phyloP scores from a whole-genome alignment of 2,113 vertebrate species.

The Mormyrus iriodes region DNA sequence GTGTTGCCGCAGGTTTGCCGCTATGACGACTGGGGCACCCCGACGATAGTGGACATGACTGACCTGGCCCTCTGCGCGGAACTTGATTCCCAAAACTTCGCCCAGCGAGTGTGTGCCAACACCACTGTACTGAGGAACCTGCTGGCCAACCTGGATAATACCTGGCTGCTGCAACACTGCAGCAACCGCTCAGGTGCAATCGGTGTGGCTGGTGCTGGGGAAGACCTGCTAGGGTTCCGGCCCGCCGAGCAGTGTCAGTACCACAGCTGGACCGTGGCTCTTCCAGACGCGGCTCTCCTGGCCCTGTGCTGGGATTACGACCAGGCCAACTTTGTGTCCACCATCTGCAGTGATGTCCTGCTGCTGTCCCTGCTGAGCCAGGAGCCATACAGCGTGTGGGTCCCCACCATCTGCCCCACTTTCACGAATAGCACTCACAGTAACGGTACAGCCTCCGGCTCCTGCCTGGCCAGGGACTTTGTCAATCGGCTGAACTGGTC shows the following conservation, averaged over 20 bases:
- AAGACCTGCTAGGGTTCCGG: slow-evolving; percentile 36
- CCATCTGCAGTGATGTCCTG: slow-evolving; percentile 45
- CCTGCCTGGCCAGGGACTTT: slow-evolving; percentile 50
- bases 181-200: slow-evolving; percentile 42
- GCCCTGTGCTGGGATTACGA: slow-evolving; percentile 67
- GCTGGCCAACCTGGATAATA: slow-evolving; percentile 60
- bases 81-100: slow-evolving; percentile 58
- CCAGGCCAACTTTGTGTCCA: slow-evolving; percentile 52
- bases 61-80: slow-evolving; percentile 61
- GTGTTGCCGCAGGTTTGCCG: slow-evolving; percentile 49
- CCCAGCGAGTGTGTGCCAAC: slow-evolving; percentile 56
- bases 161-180: slow-evolving; percentile 61
- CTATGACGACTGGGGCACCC: slow-evolving; percentile 58
- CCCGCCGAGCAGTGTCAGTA: slow-evolving; percentile 56
- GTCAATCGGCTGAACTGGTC: slow-evolving; percentile 56
- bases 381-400: slow-evolving; percentile 58
- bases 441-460: not conserved
- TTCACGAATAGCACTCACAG: slow-evolving; percentile 26
- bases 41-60: slow-evolving; percentile 62
- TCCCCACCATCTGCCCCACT: slow-evolving; percentile 51
- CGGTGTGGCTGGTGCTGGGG: not conserved
- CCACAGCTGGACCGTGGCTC: slow-evolving; percentile 49
- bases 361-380: slow-evolving; percentile 46
- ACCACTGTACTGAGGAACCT: slow-evolving; percentile 53
- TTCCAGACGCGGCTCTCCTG: slow-evolving; percentile 49